Percentiles rank a stretch among this genome's conserved stretches.
These are phyloP conservation scores for Euplexia lucipara DNA, from an alignment of 2,888 invertebrate species.

Conservation along the genomic window DNA sequence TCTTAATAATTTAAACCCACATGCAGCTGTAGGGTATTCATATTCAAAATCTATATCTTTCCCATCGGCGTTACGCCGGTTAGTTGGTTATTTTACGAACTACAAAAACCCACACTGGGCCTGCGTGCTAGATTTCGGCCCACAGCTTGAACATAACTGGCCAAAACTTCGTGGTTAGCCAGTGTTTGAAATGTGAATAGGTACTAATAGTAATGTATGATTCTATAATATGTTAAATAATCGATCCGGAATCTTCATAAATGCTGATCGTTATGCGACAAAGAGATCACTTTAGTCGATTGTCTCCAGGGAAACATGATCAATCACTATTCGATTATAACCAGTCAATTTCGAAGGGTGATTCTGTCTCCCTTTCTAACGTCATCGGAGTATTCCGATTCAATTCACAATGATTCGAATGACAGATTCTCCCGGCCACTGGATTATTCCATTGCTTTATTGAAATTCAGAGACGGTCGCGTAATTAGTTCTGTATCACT, in stretches of 20 bases:
- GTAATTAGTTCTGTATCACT: conserved; percentile 25
- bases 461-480: conserved; percentile 8
- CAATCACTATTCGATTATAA: conserved; percentile 21
- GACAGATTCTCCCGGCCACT: background rate
- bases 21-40: no score
- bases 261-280: background rate
- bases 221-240: no score
- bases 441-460: conserved; percentile 14
- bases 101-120: no score
- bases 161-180: no score
- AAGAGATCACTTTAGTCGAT: conserved; percentile 1
- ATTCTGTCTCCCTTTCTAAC: background rate
- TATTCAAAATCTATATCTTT: no score
- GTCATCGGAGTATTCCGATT: background rate
- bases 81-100: no score
- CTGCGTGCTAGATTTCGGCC: no score
- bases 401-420: conserved; percentile 28
- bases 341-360: background rate
- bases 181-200: no score
- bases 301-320: background rate
- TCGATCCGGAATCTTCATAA: background rate
- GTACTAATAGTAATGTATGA: no score
- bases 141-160: no score
- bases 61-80: no score
- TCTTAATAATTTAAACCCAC: no score